phyloP scores from a whole-genome alignment of 2,113 vertebrate genomes.

The Canis aureus region DNA sequence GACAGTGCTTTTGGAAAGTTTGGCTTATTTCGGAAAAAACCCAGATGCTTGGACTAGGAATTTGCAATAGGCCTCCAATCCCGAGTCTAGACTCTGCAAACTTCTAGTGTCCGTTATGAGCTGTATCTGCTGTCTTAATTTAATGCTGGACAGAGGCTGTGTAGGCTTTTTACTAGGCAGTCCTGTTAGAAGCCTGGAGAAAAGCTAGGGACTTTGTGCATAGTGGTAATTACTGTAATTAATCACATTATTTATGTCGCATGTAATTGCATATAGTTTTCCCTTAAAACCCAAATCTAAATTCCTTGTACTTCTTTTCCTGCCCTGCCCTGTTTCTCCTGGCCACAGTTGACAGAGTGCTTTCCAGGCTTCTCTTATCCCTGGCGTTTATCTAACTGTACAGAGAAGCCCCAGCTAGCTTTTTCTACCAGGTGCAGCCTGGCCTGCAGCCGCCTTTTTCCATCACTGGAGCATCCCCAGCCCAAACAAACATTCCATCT shows the following conservation, averaged over 20 bases:
- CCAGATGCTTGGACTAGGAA: slow-evolving; percentile 56
- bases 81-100: not conserved
- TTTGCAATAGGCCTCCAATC: not conserved
- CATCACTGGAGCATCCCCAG: not conserved
- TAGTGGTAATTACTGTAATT: not conserved
- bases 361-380: not conserved
- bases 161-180: not conserved
- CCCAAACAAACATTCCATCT: not conserved
- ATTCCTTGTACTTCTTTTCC: not conserved
- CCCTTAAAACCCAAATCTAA: not conserved
- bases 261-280: not conserved
- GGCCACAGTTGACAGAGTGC: not conserved
- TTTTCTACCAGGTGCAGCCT: not conserved
- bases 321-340: not conserved
- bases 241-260: not conserved
- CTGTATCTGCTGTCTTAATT: slow-evolving; percentile 17
- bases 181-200: slow-evolving; percentile 10
- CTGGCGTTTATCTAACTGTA: not conserved
- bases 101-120: not conserved
- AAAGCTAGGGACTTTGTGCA: not conserved
- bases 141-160: not conserved
- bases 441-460: not conserved
- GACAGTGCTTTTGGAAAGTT: slow-evolving; percentile 30
- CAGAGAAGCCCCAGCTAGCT: not conserved
- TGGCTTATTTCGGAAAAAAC: slow-evolving; percentile 3